Evolutionary conservation across 2,797 vertebrate genomes (phyloP).

Genomic region (Oreochromis mossambicus): DNA sequence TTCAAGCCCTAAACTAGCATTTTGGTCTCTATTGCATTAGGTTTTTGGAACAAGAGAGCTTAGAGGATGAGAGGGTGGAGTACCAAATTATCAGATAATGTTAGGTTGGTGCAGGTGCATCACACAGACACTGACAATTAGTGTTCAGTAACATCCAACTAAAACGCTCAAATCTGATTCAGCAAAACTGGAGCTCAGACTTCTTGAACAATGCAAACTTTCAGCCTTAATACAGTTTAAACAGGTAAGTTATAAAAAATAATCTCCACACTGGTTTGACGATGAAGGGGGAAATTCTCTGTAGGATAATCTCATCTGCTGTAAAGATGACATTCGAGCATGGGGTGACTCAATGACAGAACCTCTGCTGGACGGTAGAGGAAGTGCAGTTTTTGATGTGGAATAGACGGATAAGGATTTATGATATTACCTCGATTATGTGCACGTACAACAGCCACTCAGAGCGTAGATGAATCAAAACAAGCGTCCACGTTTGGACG

Average conservation of each 20-base stretch:
- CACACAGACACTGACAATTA: neutral
- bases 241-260: neutral
- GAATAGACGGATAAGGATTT: neutral
- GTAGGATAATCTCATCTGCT: neutral
- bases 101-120: neutral
- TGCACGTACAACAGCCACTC: accelerated
- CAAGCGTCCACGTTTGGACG: neutral
- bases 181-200: neutral
- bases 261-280: neutral
- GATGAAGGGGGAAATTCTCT: neutral
- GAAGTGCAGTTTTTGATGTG: neutral
- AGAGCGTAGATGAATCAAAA: neutral
- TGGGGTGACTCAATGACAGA: neutral
- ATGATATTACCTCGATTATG: neutral
- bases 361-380: neutral
- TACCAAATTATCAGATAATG: neutral
- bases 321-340: neutral
- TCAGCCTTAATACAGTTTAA: neutral
- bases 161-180: neutral
- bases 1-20: neutral
- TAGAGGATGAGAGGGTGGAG: neutral
- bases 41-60: neutral
- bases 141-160: neutral
- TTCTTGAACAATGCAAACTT: neutral
- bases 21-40: neutral